Base-by-base conservation (phyloP, 2,113 vertebrate genomes). In the Corydoras sp. region DNA sequence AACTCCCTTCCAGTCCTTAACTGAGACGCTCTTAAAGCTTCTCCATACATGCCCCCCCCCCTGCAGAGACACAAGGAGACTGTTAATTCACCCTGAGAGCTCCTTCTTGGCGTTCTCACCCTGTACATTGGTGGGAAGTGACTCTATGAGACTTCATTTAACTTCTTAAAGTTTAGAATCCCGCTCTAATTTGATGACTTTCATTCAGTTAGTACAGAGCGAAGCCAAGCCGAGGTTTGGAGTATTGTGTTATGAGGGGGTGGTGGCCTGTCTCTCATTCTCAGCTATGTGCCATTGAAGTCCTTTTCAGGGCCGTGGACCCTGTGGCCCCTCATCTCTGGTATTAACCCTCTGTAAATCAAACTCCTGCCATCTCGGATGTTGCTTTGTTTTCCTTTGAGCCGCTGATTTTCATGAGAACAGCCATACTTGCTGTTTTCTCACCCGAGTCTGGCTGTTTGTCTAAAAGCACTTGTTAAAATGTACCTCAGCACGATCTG, bases 281-380 rank as follows among this genome's bases (percentile, higher is more conserved):
- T 69, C 74, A 80, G 79, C 65, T 53, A 73, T 65, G 79, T 61
- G 79, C 80, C 83, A 82, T 81, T 81, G 74, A 18, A 31, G 68
- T 14, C 69, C 77, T 85, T 81, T 83, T 75, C 69, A 72, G 14
- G 11, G 15, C 48, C 30, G 18, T 29, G 7, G 63, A 9, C 69
- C 81, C 77, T 78, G 71, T 65, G 71, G 76, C 82, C 68, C 76
- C 68, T 65, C 64, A 71, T 74, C 68, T 73, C 43, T 78, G 69
- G 72, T 77, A 71, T 84, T 81, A 85, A 79, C 83, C 82, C 80
- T 72, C 77, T 11, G 70, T 74, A 79, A 86, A 81, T 82, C 77
- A 9, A 10, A 74, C 79, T 65, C 76, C 73, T 58, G 69, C 68
- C 73, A 61, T 54, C 73, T 69, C 79, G 78, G 80, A 83, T 81